Base-by-base conservation (phyloP, 2,797 vertebrate species). In the Phyllotis vaccarum region DNA sequence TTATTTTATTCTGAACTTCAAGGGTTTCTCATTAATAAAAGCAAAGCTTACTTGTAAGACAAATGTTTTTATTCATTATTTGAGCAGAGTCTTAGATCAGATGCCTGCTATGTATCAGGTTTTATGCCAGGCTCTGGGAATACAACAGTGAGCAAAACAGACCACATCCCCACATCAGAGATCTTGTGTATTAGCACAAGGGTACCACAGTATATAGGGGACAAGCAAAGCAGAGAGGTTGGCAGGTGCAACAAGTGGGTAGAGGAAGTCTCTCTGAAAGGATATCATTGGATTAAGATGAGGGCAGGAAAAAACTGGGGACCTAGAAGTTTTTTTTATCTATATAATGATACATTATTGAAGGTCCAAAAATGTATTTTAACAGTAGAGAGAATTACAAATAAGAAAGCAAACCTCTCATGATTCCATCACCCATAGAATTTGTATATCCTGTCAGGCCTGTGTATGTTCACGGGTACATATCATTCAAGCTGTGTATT, bases 11-110 rank as follows among this genome's bases (percentile, higher is more conserved):
- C 19, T 62, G 60, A 91, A 62, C 43, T 31, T 80, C 68, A 76
- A 72, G 89, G 89, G 9, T 93, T 92, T 97, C 91, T 97, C 94
- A 86, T 93, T 91, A 97, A 88, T 97, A 95, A 97, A 96, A 22
- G n/a, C 72, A 95, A 66, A 97, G 58, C 14, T 91, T 95, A 11
- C 62, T 95, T 95, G 34, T 80, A 95, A 91, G 58, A 92, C 6
- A 79, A 87, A 86, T 95, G 68, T 90, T 70, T 92, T 86, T 34
- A 72, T 82, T 86, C 17, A 68, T 95, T 90, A 60, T 72, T 93
- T 96, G 64, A 91, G 31, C 24, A 46, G 52, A 46, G n/a, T 11
- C 86, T 22, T 19, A 12, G 13, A 31, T 12, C 72, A 72, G 88
- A 43, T 90, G 19, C 22, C 43, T 43, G 6, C 68, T 76, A 0